phyloP scores from a whole-genome alignment of 2,113 vertebrate genomes.

The Hemibagrus wyckioides region DNA sequence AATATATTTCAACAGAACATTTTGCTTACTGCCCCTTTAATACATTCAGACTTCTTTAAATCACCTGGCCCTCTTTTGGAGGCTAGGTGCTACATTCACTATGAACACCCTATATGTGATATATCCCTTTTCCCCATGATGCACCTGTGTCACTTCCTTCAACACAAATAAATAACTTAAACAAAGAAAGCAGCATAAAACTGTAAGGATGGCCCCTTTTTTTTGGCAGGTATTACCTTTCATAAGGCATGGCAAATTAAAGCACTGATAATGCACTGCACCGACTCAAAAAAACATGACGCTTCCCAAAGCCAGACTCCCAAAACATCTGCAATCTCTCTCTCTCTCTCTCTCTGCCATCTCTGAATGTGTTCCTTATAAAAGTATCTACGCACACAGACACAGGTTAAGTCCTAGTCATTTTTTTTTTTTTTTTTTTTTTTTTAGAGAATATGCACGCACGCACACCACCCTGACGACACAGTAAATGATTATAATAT shows the following conservation, averaged over 20 bases:
- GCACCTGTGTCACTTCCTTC: constrained; percentile 37
- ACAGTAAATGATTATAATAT: constrained; percentile 75
- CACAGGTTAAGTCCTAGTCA: constrained; percentile 29
- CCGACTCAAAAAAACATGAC: constrained; percentile 52
- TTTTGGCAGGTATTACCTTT: constrained; percentile 35
- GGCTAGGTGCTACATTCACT: constrained; percentile 50
- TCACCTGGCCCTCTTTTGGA: background rate
- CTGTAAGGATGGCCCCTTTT: constrained; percentile 35
- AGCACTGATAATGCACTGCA: constrained; percentile 67
- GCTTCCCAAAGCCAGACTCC: constrained; percentile 46
- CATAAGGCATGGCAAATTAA: constrained; percentile 66
- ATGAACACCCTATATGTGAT: constrained; percentile 34
- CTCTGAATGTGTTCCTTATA: constrained; percentile 43
- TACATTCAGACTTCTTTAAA: constrained; percentile 53
- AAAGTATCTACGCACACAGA: constrained; percentile 68
- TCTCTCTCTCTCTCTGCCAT: constrained; percentile 30
- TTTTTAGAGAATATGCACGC: constrained; percentile 69
- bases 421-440: constrained; percentile 64
- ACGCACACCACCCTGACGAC: constrained; percentile 71
- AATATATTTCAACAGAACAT: background rate
- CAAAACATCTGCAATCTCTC: constrained; percentile 29
- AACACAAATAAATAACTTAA: constrained; percentile 20
- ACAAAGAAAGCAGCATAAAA: constrained; percentile 53
- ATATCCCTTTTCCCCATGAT: constrained; percentile 42
- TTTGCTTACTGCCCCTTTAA: constrained; percentile 40